These are phyloP conservation scores for Empidonax alnorum DNA, from an alignment of 2,113 vertebrate species.

Conservation along the genomic window DNA sequence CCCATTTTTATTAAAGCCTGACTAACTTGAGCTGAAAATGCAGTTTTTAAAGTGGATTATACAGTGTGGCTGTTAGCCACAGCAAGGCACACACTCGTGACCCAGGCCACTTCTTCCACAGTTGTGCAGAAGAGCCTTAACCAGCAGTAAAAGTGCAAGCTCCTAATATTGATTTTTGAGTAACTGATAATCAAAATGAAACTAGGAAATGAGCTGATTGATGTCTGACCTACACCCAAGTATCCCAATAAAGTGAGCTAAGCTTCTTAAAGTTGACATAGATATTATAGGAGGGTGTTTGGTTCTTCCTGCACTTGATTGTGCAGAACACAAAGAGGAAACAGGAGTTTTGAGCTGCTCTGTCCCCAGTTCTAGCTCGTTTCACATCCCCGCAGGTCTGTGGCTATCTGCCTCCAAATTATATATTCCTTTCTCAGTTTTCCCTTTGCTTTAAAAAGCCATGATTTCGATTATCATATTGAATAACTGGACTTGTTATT, in stretches of 20 bases:
- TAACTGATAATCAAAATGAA: neutral
- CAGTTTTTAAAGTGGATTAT: neutral
- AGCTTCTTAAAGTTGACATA: conserved; percentile 34
- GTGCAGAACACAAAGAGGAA: neutral
- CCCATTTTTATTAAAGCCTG: neutral
- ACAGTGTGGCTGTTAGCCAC: neutral
- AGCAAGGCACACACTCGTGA: neutral
- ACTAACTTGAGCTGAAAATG: neutral
- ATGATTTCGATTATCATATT: neutral
- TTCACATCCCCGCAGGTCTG: neutral
- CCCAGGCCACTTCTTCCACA: neutral
- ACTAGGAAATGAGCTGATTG: neutral
- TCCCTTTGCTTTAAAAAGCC: neutral
- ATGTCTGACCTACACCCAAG: neutral
- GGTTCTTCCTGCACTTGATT: neutral
- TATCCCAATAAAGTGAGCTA: neutral
- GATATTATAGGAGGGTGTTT: neutral
- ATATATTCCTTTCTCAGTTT: neutral
- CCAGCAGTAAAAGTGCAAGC: neutral
- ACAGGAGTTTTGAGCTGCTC: neutral
- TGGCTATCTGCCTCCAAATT: neutral
- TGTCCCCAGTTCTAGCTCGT: neutral
- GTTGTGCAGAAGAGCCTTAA: neutral
- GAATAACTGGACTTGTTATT: neutral
- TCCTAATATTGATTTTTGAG: neutral